A percentile compares a stretch with the other conserved stretches of the same genome.
These are phyloP conservation scores for Amazona vittata DNA, from an alignment of 2,113 vertebrate genomes.

Conservation along the genomic window DNA sequence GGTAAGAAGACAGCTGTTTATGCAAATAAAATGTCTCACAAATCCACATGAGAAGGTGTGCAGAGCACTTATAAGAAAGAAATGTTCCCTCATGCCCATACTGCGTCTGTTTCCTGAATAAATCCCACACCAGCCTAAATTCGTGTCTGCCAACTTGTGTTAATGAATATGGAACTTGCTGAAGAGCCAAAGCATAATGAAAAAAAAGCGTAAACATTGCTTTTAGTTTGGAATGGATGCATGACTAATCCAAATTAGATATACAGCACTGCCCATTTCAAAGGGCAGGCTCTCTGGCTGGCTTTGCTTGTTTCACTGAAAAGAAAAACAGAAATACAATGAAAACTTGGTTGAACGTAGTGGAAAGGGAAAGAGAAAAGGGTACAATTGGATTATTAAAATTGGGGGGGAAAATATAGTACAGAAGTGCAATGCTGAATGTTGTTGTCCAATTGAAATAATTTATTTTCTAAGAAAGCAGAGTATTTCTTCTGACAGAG, in stretches of 20 bases:
- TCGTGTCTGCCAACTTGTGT: conserved; percentile 34
- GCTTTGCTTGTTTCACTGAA: neutral
- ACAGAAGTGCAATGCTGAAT: neutral
- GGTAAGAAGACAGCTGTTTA: conserved; percentile 66
- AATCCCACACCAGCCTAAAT: conserved; percentile 31
- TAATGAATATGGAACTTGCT: conserved; percentile 63
- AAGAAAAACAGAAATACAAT: neutral
- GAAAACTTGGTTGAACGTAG: neutral
- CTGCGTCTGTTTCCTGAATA: conserved; percentile 23
- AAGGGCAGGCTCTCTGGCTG: conserved; percentile 22
- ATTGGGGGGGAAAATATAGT: neutral
- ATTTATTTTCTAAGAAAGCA: neutral
- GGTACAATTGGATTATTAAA: neutral
- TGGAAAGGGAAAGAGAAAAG: neutral
- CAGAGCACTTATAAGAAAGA: conserved; percentile 47
- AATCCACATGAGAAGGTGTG: conserved; percentile 71
- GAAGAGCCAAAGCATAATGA: conserved; percentile 17
- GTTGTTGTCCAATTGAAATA: neutral
- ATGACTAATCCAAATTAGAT: conserved; percentile 53
- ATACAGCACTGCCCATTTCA: conserved; percentile 46
- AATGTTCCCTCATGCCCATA: conserved; percentile 52
- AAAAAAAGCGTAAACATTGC: conserved; percentile 2
- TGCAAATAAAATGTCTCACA: conserved; percentile 67
- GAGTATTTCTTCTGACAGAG: neutral
- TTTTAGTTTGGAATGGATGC: conserved; percentile 39